phyloP scores from a whole-genome alignment of 2,113 vertebrate genomes.

The Odobenus rosmarus region DNA sequence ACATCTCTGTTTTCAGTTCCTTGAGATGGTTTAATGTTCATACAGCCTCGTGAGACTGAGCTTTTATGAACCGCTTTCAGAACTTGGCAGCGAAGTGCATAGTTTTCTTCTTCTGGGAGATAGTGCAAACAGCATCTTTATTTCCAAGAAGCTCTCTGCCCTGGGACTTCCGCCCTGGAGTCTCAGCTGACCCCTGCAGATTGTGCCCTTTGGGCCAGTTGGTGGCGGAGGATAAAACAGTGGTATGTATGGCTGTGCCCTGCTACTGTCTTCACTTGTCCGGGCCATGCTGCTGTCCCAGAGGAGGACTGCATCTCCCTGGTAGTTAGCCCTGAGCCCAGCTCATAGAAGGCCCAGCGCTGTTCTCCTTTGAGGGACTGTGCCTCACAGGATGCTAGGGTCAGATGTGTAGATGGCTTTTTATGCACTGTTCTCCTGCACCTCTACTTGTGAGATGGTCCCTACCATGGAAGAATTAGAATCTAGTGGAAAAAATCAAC shows the following conservation, averaged over 20 bases:
- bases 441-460: background rate
- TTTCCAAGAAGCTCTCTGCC: background rate
- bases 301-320: too few relatives aligned
- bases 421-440: background rate
- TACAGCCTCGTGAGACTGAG: background rate
- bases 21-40: background rate
- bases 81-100: background rate
- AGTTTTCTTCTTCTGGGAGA: background rate
- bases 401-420: fast-evolving
- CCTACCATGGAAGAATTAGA: background rate
- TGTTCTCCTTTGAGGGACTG: background rate
- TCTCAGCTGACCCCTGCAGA: background rate
- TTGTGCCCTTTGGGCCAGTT: background rate
- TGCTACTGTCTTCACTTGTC: background rate
- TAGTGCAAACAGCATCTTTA: conserved; percentile 1
- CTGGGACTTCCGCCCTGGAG: background rate
- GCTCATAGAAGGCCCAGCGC: background rate
- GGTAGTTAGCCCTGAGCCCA: fast-evolving
- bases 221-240: background rate
- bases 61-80: background rate
- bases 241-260: background rate
- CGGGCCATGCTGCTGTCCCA: background rate
- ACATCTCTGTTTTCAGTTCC: background rate
- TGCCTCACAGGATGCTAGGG: background rate
- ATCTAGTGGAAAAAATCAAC: background rate